Conservation (phyloP, 2,113 vertebrate species). For the Chaetura pelagica region DNA sequence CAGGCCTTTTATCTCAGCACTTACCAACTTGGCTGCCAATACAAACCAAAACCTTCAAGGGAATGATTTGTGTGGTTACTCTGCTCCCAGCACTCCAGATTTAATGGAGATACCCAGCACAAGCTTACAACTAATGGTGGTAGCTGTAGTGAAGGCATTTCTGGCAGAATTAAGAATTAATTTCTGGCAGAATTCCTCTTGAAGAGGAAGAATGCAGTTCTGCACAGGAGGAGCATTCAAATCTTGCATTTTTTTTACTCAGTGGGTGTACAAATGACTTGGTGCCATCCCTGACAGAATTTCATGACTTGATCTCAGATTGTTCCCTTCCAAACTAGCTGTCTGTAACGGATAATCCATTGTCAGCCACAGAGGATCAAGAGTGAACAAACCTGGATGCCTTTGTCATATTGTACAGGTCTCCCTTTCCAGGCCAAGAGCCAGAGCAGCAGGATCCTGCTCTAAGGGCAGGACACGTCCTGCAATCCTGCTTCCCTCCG, state of each 20-base stretch:
- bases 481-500: fast-evolving
- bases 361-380: fast-evolving
- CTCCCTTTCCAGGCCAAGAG: not conserved
- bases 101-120: not conserved
- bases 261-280: not conserved
- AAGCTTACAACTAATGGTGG: not conserved
- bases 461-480: fast-evolving
- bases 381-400: not conserved
- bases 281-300: not conserved
- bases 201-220: not conserved
- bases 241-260: not conserved
- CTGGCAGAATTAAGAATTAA: not conserved
- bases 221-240: not conserved
- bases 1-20: constrained; percentile 28
- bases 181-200: not conserved
- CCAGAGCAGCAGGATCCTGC: not conserved
- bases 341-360: not conserved
- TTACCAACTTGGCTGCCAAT: not conserved
- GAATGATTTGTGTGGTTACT: not conserved
- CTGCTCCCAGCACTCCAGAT: not conserved
- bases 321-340: not conserved
- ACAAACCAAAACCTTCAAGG: not conserved
- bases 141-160: not conserved
- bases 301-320: not conserved
- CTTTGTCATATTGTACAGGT: fast-evolving